Conservation (phyloP, 23 tunicate genomes). For the Diplosoma virens region DNA sequence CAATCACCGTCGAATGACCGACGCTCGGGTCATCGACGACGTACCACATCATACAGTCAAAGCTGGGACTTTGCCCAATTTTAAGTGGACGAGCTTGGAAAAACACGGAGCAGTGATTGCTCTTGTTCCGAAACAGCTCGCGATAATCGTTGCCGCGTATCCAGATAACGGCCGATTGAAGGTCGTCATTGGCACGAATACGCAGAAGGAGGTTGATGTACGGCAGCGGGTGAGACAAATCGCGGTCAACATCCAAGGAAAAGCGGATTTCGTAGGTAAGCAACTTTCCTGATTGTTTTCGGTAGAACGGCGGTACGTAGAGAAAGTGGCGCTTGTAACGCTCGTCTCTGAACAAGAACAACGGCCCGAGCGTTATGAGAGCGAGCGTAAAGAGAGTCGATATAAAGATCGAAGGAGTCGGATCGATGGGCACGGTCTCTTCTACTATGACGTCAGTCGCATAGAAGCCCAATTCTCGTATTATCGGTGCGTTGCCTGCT, state of each 20-base stretch:
- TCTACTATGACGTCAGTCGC: slow-evolving; percentile 48
- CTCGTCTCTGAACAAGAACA: slow-evolving; percentile 21
- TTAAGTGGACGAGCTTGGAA: not conserved
- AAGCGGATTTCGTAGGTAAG: slow-evolving; percentile 7
- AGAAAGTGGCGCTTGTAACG: not conserved
- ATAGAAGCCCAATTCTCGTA: slow-evolving; percentile 67
- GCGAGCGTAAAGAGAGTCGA: not conserved
- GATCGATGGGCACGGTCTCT: slow-evolving; percentile 39
- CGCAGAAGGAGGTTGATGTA: slow-evolving; percentile 25
- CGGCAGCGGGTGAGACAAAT: not conserved
- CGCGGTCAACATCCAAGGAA: not conserved
- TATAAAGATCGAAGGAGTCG: slow-evolving; percentile 32
- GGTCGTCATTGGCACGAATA: not conserved
- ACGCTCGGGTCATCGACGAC: slow-evolving; percentile 40
- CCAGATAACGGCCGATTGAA: slow-evolving; percentile 43
- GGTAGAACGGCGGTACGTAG: not conserved
- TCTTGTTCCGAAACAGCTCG: not conserved
- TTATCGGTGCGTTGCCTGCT: slow-evolving; percentile 6
- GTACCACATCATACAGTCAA: slow-evolving; percentile 8
- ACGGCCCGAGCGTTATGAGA: not conserved
- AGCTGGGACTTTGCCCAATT: not conserved
- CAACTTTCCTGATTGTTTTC: not conserved
- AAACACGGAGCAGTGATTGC: slow-evolving; percentile 10
- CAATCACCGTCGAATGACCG: slow-evolving; percentile 9
- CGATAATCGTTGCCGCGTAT: slow-evolving; percentile 35